Evolutionary conservation across 2,888 invertebrate genomes (phyloP).

Genomic region (Drosophila suboccidentalis): DNA sequence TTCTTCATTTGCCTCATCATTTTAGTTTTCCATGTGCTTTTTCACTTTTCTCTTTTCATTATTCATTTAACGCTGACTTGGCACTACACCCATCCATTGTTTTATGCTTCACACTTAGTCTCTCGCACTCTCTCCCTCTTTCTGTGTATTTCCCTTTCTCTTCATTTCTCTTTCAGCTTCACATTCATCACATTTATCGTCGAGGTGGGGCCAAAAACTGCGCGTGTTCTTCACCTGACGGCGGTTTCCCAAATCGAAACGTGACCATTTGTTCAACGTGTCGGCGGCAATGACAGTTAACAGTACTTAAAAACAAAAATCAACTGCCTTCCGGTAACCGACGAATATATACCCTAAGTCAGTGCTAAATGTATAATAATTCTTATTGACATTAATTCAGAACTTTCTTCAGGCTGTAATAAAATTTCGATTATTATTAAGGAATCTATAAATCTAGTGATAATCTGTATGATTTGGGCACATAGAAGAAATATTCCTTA

Average conservation of each 20-base stretch:
- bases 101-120: conserved; percentile 3
- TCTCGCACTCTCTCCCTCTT: background rate
- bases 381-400: background rate
- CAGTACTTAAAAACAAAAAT: conserved; percentile 10
- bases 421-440: background rate
- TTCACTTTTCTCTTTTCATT: conserved; percentile 23
- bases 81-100: conserved; percentile 19
- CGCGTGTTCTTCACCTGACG: conserved; percentile 17
- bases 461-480: background rate
- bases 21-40: conserved; percentile 17
- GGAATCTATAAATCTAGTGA: background rate
- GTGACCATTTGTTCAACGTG: conserved; percentile 57
- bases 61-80: conserved; percentile 27
- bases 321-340: background rate
- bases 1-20: conserved; percentile 6
- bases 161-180: conserved; percentile 11
- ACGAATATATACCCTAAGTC: conserved; percentile 3
- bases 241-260: conserved; percentile 46
- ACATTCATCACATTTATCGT: conserved; percentile 17
- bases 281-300: conserved; percentile 34
- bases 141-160: background rate
- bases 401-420: background rate
- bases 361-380: background rate
- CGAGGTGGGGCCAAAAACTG: conserved; percentile 2
- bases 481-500: background rate